These are phyloP conservation scores for Drosophila subobscura DNA, from an alignment of 1,140 invertebrate genomes.

Conservation along the genomic window DNA sequence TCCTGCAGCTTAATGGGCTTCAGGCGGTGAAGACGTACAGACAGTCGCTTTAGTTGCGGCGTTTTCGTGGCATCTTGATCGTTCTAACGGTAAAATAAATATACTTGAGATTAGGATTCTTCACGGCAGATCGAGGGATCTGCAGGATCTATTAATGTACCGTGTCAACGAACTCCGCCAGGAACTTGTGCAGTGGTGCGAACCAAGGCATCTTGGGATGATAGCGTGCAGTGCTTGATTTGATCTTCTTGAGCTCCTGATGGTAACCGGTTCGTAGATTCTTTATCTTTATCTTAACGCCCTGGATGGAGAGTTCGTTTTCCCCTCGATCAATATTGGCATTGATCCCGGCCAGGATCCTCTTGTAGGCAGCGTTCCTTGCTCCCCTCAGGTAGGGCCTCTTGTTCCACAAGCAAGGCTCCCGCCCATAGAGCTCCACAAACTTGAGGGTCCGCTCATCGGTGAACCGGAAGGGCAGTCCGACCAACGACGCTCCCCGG, in stretches of 20 bases:
- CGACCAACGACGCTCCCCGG: background rate
- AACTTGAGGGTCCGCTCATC: conserved; percentile 56
- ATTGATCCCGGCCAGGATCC: conserved; percentile 60
- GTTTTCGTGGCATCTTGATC: background rate
- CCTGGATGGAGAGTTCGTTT: conserved; percentile 29
- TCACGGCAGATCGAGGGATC: background rate
- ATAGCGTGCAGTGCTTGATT: conserved; percentile 34
- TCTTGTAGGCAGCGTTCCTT: conserved; percentile 52
- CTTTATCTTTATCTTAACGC: conserved; percentile 63
- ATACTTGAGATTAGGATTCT: background rate
- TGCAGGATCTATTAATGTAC: conserved; percentile 26
- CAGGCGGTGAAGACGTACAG: conserved; percentile 54
- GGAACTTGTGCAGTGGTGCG: conserved; percentile 47
- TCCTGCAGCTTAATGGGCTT: conserved; percentile 36
- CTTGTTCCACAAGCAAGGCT: conserved; percentile 65
- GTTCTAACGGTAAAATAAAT: conserved; percentile 8
- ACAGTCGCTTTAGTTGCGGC: conserved; percentile 34
- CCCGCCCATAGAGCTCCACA: conserved; percentile 58
- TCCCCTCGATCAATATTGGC: conserved; percentile 20
- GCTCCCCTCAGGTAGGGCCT: conserved; percentile 38
- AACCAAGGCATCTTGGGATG: conserved; percentile 58
- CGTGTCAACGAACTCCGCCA: conserved; percentile 46
- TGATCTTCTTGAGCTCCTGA: conserved; percentile 64
- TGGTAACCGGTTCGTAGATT: conserved; percentile 57
- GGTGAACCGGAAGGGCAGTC: conserved; percentile 57